Evolutionary conservation across 2,113 vertebrate species (phyloP).

Genomic region (Colaptes auratus): DNA sequence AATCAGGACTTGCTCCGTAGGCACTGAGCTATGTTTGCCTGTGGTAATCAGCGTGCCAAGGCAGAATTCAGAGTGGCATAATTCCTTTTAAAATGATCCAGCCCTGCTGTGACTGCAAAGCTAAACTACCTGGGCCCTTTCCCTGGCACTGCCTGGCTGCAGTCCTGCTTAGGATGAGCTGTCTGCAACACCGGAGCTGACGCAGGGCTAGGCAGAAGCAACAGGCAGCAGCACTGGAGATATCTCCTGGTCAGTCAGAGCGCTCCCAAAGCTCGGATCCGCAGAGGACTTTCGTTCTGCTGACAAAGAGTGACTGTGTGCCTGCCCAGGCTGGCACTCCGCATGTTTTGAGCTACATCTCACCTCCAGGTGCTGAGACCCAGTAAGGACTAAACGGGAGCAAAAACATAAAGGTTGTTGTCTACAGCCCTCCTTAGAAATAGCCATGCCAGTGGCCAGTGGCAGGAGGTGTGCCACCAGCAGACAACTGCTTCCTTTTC

Average conservation of each 20-base stretch:
- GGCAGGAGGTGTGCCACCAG: not conserved
- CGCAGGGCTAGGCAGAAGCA: not conserved
- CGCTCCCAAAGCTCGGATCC: not conserved
- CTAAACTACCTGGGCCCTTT: not conserved
- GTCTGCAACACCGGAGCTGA: not conserved
- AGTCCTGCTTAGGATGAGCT: not conserved
- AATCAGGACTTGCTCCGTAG: slow-evolving; percentile 50
- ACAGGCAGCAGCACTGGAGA: not conserved
- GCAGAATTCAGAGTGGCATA: slow-evolving; percentile 32
- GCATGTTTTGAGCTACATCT: not conserved
- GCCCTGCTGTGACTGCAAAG: not conserved
- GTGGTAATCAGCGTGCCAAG: slow-evolving; percentile 12
- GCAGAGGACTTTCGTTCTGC: not conserved
- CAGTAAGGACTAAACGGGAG: fast-evolving
- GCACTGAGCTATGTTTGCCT: slow-evolving; percentile 33
- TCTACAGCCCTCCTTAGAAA: not conserved
- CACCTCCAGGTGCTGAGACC: not conserved
- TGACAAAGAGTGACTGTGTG: not conserved
- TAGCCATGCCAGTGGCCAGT: not conserved
- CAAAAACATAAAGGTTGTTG: not conserved
- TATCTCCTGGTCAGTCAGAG: not conserved
- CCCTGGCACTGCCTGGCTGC: not conserved
- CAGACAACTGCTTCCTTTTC: not conserved
- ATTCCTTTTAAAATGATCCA: slow-evolving; percentile 10
- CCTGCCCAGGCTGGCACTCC: not conserved